These are phyloP conservation scores for Nipponia nippon DNA, from an alignment of 2,113 vertebrate genomes.

Conservation along the genomic window DNA sequence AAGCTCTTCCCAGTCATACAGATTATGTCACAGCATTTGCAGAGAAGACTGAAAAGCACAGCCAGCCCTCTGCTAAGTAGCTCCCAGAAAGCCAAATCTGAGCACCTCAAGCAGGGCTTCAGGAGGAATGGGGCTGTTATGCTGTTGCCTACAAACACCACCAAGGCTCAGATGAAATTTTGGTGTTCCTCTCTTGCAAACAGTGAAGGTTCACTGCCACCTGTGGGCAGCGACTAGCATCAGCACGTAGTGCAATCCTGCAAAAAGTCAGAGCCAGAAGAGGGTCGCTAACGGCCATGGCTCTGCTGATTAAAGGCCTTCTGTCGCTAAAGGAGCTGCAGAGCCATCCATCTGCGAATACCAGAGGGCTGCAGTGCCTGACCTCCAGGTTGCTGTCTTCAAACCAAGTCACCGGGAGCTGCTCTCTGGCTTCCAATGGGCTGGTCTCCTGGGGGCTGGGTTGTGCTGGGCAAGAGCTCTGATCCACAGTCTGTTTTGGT, in stretches of 20 bases:
- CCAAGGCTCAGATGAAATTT: background rate
- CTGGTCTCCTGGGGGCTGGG: accelerated
- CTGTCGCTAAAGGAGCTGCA: accelerated
- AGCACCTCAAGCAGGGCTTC: background rate
- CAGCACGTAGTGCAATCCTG: background rate
- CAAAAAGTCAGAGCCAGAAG: accelerated
- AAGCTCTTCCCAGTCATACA: background rate
- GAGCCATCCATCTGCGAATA: accelerated
- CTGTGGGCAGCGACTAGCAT: constrained; percentile 62
- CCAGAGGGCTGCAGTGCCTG: background rate
- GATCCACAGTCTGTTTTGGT: accelerated
- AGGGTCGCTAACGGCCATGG: accelerated
- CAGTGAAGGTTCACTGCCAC: constrained; percentile 67
- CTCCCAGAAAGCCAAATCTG: background rate
- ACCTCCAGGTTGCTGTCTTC: accelerated
- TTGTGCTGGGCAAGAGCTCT: too few species aligned
- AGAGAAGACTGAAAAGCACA: too few species aligned
- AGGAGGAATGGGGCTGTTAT: background rate
- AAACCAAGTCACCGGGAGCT: accelerated
- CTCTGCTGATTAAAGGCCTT: accelerated
- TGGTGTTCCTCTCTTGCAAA: background rate
- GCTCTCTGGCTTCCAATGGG: accelerated
- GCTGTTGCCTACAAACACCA: accelerated
- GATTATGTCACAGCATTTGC: background rate
- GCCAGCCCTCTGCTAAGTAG: background rate